Evolutionary conservation across 2,113 vertebrate species (phyloP).

Genomic region (Myotis davidii): DNA sequence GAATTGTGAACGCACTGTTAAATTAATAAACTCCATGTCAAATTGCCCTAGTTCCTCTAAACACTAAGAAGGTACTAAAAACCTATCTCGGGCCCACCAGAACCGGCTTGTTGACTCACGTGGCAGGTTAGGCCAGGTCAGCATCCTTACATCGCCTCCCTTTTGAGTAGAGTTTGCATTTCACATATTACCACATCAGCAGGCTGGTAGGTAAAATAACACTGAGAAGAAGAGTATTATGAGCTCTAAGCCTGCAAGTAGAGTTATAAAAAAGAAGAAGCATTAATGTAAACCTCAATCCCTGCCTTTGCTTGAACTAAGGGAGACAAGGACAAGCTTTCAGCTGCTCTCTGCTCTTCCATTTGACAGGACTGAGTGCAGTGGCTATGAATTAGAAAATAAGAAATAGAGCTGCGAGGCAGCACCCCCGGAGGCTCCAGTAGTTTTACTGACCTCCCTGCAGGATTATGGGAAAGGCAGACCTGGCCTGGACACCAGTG

Average conservation of each 20-base stretch:
- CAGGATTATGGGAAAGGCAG: neutral
- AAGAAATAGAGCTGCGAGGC: neutral
- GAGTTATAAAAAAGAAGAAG: neutral
- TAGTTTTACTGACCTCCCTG: neutral
- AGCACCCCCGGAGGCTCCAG: neutral
- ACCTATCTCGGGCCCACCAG: neutral
- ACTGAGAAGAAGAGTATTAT: neutral
- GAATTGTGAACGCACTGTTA: neutral
- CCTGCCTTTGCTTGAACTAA: constrained; percentile 19
- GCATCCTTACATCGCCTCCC: constrained; percentile 9
- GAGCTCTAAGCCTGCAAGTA: neutral
- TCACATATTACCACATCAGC: neutral
- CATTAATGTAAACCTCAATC: neutral
- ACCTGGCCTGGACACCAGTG: neutral
- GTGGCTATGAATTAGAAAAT: neutral
- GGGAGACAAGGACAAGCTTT: neutral
- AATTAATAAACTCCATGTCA: constrained; percentile 45
- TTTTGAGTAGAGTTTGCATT: constrained; percentile 16
- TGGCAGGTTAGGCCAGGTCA: neutral
- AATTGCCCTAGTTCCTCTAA: neutral
- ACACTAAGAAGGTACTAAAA: neutral
- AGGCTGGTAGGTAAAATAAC: neutral
- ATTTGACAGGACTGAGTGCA: neutral
- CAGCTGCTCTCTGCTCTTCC: neutral
- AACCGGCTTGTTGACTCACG: neutral